Evolutionary conservation across 2,888 invertebrate genomes (phyloP), one percentile per base, ranked within the genome.

Genomic region (Stenoptilia bipunctidactyla): DNA sequence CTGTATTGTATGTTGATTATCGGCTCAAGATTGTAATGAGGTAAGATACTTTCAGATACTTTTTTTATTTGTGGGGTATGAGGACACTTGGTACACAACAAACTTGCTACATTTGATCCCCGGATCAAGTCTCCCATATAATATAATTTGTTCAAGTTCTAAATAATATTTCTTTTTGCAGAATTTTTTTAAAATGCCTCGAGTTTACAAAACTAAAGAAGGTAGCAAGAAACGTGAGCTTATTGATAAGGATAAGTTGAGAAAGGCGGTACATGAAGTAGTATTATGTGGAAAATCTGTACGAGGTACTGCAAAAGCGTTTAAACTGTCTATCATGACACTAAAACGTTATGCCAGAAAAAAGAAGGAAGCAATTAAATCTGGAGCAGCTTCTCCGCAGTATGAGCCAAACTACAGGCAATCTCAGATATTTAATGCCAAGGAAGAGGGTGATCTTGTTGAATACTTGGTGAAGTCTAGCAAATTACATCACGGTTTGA

Each of bases 401-500:
- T 47, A 42, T 34, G 34, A 41, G 34, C 43, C 46, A 15, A 43
- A 46, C 35, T 48, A 45, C 38, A 38, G 20, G 38, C 35, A 36
- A 39, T 45, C 43, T 10, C 44, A 48, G 40, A 40, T 52, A 27
- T 47, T 47, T 40, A 35, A 44, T 13, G 13, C 36, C 13, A 39
- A 41, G 20, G 39, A 48, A 43, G 48, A 51, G 33, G 40, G 40
- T 30, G 36, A 41, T 34, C 20, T 48, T 25, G 37, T 37, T 13
- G 42, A 37, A 33, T 52, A 51, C 41, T 40, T 46, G 38, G 38
- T 38, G 43, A 53, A 25, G 27, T 46, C 46, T 30, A 45, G 42
- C 34, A 47, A 50, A 46, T 35, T 46, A 12, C 38, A 49, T 35
- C 48, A 54, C 43, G 56, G 53, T n/a, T 42, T 56, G 10, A 50